A percentile compares a stretch with the other conserved stretches of the same genome.
Evolutionary conservation across 2,888 invertebrate genomes (phyloP).

Genomic region (Anagyrus pseudococci): DNA sequence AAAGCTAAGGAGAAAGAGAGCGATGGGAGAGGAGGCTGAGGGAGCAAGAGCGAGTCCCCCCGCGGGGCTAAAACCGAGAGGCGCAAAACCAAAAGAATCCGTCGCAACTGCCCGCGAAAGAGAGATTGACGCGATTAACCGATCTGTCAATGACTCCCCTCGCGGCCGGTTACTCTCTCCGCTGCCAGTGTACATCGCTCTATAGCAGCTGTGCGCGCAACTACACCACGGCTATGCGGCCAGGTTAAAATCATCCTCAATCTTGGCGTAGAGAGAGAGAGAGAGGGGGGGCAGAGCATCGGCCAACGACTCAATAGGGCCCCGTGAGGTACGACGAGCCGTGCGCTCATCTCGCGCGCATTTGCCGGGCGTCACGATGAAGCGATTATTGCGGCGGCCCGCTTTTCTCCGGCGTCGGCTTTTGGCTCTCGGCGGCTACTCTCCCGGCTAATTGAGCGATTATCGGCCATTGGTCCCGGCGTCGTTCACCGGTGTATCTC

Average conservation of each 20-base stretch:
- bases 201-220: background rate
- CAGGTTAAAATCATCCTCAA: conserved; percentile 26
- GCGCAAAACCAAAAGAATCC: background rate
- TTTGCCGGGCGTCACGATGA: background rate
- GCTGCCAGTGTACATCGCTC: background rate
- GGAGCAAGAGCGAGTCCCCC: background rate
- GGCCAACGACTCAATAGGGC: conserved; percentile 1
- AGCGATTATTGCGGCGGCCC: background rate
- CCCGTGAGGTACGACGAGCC: background rate
- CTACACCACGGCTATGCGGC: too few species aligned
- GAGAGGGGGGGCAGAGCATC: background rate
- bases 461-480: background rate
- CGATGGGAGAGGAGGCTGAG: background rate
- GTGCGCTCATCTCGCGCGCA: background rate
- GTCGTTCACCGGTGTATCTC: too few species aligned
- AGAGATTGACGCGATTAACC: conserved; percentile 37
- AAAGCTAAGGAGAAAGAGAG: too few species aligned
- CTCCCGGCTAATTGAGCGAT: conserved; percentile 24
- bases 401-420: background rate
- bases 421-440: too few species aligned
- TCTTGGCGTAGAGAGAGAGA: too few species aligned
- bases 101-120: background rate
- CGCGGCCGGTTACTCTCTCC: background rate
- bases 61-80: background rate
- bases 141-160: conserved; percentile 35